These are phyloP conservation scores for Barnardius zonarius DNA, from an alignment of 2,113 vertebrate genomes.

Conservation along the genomic window DNA sequence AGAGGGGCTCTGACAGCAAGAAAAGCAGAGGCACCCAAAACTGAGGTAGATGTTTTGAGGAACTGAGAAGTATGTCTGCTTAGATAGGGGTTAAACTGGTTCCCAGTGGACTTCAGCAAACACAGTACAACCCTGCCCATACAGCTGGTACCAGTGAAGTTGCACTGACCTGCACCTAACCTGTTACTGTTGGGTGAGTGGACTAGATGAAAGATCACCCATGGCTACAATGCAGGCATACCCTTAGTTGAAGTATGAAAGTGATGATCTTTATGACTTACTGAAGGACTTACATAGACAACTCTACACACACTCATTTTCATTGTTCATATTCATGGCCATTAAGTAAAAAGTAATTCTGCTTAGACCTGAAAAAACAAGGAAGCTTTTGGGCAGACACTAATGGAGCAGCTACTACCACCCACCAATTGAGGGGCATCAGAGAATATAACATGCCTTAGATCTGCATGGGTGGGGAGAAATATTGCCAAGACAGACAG, in stretches of 20 bases:
- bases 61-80: not conserved
- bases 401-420: not conserved
- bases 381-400: not conserved
- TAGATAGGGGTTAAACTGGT: not conserved
- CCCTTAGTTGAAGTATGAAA: not conserved
- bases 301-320: not conserved
- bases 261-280: not conserved
- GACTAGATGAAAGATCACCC: not conserved
- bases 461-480: conserved; percentile 7
- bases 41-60: not conserved
- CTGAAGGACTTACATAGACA: not conserved
- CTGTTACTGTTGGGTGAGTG: not conserved
- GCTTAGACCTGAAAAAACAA: not conserved
- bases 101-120: not conserved
- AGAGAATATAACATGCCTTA: not conserved
- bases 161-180: not conserved
- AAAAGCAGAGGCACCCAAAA: not conserved
- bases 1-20: not conserved
- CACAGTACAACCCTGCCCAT: not conserved
- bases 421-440: not conserved
- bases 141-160: accelerated
- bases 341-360: not conserved
- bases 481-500: conserved; percentile 13
- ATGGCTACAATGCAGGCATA: not conserved
- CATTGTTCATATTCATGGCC: not conserved